Percentiles rank a stretch among this genome's conserved stretches.
Conservation (phyloP, 2,113 vertebrate genomes). For the Cathartes aura region DNA sequence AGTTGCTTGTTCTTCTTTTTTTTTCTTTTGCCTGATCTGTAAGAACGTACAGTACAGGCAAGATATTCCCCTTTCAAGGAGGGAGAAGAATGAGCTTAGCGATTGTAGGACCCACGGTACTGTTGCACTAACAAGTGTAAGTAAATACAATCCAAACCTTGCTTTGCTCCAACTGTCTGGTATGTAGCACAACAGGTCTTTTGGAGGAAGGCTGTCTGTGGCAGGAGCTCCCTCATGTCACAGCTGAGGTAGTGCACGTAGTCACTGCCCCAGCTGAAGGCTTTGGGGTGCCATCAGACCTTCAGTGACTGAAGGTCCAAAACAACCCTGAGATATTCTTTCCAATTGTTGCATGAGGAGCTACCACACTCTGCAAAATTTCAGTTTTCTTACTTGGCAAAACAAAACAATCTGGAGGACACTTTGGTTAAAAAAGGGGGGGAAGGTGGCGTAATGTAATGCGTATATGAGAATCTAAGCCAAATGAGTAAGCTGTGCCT, state of each 20-base stretch:
- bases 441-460: background rate
- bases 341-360: background rate
- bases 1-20: accelerated
- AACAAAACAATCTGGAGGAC: background rate
- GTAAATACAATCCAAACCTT: background rate
- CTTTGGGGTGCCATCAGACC: background rate
- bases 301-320: background rate
- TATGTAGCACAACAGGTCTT: background rate
- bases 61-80: background rate
- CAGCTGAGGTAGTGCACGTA: accelerated
- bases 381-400: background rate
- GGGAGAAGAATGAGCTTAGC: background rate
- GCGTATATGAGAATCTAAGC: background rate
- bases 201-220: background rate
- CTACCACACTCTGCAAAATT: background rate
- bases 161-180: background rate
- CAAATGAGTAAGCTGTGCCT: background rate
- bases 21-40: background rate
- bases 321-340: background rate
- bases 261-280: background rate
- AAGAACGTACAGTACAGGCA: background rate
- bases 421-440: background rate
- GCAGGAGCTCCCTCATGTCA: background rate
- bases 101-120: background rate
- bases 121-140: background rate